These are phyloP conservation scores for Falco concolor DNA, from an alignment of 2,797 vertebrate genomes.

Conservation along the genomic window DNA sequence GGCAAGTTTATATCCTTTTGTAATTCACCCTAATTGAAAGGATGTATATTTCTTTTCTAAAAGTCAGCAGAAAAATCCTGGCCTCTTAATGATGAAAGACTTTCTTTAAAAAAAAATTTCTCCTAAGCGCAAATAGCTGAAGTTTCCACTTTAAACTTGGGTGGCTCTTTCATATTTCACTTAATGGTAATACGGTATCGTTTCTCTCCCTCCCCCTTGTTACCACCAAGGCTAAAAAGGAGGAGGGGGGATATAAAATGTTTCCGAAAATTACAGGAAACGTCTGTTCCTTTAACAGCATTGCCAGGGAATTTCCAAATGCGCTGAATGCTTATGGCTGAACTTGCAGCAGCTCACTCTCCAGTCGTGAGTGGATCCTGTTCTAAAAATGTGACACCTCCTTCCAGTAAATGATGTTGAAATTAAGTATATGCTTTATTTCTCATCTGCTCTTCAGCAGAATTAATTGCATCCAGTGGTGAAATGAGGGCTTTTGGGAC, in stretches of 20 bases:
- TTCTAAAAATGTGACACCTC: neutral
- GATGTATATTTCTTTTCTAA: slow-evolving; percentile 24
- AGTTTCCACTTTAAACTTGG: slow-evolving; percentile 51
- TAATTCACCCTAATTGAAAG: slow-evolving; percentile 24
- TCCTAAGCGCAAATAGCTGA: neutral
- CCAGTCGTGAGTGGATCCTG: neutral
- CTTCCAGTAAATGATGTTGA: neutral
- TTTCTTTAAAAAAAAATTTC: neutral
- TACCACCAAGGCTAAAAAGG: slow-evolving; percentile 23
- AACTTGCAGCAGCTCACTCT: neutral
- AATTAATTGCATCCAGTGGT: neutral
- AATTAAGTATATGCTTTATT: neutral
- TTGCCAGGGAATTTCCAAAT: slow-evolving; percentile 67
- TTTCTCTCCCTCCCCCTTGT: neutral
- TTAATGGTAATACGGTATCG: slow-evolving; percentile 13
- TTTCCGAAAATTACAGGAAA: slow-evolving; percentile 65
- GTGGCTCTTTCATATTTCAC: slow-evolving; percentile 54
- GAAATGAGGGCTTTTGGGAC: neutral
- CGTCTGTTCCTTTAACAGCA: slow-evolving; percentile 37
- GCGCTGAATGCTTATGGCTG: slow-evolving; percentile 14
- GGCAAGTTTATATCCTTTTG: slow-evolving; percentile 14
- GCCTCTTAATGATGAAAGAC: neutral
- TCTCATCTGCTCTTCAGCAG: neutral
- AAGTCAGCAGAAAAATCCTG: slow-evolving; percentile 54
- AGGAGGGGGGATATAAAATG: slow-evolving; percentile 17